Evolutionary conservation across 2,797 vertebrate species (phyloP).

Genomic region (Chrysocyon brachyurus): DNA sequence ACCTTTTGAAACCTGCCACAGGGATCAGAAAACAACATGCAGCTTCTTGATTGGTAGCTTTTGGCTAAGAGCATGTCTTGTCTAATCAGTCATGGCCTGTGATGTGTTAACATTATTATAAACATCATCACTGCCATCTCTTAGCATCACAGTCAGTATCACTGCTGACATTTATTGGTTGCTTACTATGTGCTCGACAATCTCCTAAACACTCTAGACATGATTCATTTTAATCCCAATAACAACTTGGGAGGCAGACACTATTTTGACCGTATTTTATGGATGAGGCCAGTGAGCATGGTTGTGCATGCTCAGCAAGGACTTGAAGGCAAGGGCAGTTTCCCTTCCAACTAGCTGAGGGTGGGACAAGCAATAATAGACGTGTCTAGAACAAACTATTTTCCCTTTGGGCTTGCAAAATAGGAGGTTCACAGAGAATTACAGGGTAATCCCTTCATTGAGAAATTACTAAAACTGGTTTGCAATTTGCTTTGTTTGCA

Average conservation of each 20-base stretch:
- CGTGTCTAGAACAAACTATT: background rate
- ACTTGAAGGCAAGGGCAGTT: background rate
- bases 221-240: constrained; percentile 1
- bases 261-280: background rate
- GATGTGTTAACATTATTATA: background rate
- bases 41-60: background rate
- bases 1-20: background rate
- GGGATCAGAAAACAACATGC: background rate
- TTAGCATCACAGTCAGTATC: background rate
- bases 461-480: constrained; percentile 62
- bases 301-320: background rate
- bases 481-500: constrained; percentile 17
- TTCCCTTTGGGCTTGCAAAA: constrained; percentile 57
- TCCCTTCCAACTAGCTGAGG: background rate
- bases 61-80: background rate
- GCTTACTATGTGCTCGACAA: background rate
- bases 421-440: constrained; percentile 16
- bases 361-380: background rate
- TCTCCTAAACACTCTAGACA: background rate
- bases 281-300: background rate
- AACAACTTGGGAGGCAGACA: background rate
- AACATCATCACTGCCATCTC: background rate
- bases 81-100: background rate
- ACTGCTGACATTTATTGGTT: background rate
- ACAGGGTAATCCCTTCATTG: constrained; percentile 44